Conservation (phyloP, 2,113 vertebrate genomes). For the Salvelinus alpinus region DNA sequence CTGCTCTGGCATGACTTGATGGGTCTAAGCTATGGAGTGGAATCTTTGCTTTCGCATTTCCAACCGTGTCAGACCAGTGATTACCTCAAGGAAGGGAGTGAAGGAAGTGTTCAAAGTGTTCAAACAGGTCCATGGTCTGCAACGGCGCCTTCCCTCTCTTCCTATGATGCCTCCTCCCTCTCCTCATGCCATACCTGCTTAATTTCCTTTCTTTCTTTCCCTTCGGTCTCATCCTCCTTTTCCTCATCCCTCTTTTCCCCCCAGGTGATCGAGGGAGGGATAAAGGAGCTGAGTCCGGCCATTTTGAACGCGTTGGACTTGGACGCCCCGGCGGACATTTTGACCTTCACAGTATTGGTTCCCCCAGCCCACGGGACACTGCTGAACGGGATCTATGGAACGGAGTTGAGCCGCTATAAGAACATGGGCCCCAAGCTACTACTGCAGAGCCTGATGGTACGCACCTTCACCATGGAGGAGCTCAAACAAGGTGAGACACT, state of each 20-base stretch:
- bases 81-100: no score
- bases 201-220: no score
- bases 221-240: background rate
- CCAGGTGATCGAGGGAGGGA: conserved; percentile 67
- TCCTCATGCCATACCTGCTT: no score
- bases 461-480: conserved; percentile 67
- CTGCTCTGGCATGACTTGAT: background rate
- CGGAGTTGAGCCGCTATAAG: conserved; percentile 34
- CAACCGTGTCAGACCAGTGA: no score
- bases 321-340: conserved; percentile 43
- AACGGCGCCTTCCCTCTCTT: no score
- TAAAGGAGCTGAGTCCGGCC: conserved; percentile 46
- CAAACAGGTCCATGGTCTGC: no score
- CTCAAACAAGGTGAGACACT: conserved; percentile 53
- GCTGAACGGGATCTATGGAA: conserved; percentile 55
- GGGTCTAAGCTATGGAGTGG: background rate
- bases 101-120: no score
- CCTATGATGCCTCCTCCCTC: no score
- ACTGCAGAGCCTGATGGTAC: conserved; percentile 38
- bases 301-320: conserved; percentile 60
- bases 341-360: conserved; percentile 57
- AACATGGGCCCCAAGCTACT: conserved; percentile 50
- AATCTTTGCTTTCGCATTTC: background rate
- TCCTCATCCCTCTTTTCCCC: background rate
- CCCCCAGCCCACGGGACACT: conserved; percentile 58